phyloP scores from a whole-genome alignment of 2,888 invertebrate genomes.

The Lymantria dispar region DNA sequence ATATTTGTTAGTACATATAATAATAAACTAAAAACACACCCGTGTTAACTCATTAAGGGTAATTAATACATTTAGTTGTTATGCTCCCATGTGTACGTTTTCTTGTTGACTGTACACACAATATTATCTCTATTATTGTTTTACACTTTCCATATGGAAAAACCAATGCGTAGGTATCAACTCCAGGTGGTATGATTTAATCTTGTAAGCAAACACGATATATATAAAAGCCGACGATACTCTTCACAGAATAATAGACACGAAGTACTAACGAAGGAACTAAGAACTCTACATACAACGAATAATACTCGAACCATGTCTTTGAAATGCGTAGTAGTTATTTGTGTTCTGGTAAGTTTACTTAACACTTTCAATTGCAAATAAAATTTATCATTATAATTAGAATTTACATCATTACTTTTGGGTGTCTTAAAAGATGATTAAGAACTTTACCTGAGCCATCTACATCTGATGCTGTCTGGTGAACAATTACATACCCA shows the following conservation, averaged over 20 bases:
- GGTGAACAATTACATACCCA: too few species aligned
- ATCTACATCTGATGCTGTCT: too few species aligned
- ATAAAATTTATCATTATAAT: too few species aligned
- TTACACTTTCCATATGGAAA: slow-evolving; percentile 52
- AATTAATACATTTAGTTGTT: too few species aligned
- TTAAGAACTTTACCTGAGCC: too few species aligned
- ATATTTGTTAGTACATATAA: too few species aligned
- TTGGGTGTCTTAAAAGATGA: too few species aligned
- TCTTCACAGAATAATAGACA: slow-evolving; percentile 33
- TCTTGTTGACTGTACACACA: slow-evolving; percentile 27
- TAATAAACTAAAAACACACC: too few species aligned
- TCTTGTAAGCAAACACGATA: slow-evolving; percentile 49
- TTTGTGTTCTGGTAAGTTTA: slow-evolving; percentile 63
- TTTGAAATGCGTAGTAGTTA: slow-evolving; percentile 54
- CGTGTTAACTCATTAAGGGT: too few species aligned
- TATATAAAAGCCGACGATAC: slow-evolving; percentile 55
- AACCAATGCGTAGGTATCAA: slow-evolving; percentile 47
- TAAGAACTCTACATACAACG: slow-evolving; percentile 34
- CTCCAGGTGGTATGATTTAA: slow-evolving; percentile 36
- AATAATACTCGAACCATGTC: slow-evolving; percentile 52
- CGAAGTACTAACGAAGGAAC: slow-evolving; percentile 30
- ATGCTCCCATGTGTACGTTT: too few species aligned
- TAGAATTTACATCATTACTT: too few species aligned
- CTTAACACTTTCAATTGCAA: background rate
- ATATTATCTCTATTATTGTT: slow-evolving; percentile 41